Evolutionary conservation across 2,113 vertebrate genomes (phyloP).

Genomic region (Mobula hypostoma): DNA sequence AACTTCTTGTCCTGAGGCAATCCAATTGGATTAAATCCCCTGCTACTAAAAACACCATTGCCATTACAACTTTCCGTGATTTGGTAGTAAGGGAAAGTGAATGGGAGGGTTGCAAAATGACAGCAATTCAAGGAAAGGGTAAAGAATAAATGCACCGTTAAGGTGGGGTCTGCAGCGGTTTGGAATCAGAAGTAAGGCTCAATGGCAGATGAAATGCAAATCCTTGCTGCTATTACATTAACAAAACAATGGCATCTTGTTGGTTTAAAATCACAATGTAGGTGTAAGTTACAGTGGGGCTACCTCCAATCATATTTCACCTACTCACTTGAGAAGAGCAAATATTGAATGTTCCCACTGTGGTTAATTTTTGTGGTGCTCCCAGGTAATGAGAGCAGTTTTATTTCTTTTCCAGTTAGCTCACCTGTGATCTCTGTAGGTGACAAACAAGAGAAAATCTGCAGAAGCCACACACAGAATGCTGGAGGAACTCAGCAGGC

Average conservation of each 20-base stretch:
- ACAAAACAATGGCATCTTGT: neutral
- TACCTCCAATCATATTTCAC: neutral
- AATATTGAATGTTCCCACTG: slow-evolving; percentile 26
- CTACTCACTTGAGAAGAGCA: neutral
- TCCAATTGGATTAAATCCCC: too few species aligned
- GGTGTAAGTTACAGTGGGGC: neutral
- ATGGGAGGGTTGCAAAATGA: neutral
- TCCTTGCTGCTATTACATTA: neutral
- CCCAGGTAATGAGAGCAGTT: neutral
- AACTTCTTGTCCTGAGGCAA: too few species aligned
- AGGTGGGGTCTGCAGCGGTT: neutral
- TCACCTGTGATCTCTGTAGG: neutral
- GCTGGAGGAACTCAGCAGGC: too few species aligned
- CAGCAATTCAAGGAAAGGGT: neutral
- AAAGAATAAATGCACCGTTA: neutral
- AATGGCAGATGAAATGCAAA: neutral
- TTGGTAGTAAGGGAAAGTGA: neutral
- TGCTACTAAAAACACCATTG: too few species aligned
- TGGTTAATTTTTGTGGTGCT: neutral
- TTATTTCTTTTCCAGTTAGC: neutral
- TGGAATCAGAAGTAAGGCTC: neutral
- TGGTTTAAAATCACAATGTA: neutral
- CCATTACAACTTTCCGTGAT: too few species aligned
- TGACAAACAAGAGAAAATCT: too few species aligned
- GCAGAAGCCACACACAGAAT: too few species aligned